Conservation (phyloP, 1,140 invertebrate species). For the Drosophila persimilis region DNA sequence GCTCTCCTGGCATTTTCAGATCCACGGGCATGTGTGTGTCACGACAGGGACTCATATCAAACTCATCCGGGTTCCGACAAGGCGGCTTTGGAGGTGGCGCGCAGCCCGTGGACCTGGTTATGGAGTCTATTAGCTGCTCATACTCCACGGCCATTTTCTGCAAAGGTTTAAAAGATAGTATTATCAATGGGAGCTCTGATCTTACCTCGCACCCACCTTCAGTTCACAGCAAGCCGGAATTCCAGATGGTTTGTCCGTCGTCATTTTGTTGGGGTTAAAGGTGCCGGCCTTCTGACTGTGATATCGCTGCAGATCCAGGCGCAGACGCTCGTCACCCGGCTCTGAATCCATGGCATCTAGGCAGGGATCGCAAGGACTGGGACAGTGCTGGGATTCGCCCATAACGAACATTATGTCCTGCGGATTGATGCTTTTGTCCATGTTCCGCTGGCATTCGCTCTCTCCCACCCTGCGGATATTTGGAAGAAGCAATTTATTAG, state of each 20-base stretch:
- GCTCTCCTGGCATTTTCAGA: conserved; percentile 1
- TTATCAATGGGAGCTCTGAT: neutral
- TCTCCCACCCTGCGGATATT: conserved; percentile 7
- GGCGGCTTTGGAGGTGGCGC: conserved; percentile 10
- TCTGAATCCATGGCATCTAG: conserved; percentile 8
- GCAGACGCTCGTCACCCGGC: conserved; percentile 34
- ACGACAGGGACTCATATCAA: conserved; percentile 23
- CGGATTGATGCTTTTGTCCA: conserved; percentile 58
- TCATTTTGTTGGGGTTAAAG: conserved; percentile 7
- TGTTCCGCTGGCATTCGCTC: neutral
- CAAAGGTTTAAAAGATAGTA: no score
- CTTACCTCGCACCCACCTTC: conserved; percentile 28
- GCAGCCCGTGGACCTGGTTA: conserved; percentile 21
- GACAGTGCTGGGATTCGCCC: conserved; percentile 47
- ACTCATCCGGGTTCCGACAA: conserved; percentile 22
- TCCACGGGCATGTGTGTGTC: conserved; percentile 2
- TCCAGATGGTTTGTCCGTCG: conserved; percentile 7
- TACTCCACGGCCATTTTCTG: conserved; percentile 64
- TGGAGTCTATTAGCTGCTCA: conserved; percentile 41
- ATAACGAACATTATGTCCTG: conserved; percentile 56
- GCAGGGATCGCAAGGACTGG: conserved; percentile 38
- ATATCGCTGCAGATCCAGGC: conserved; percentile 49
- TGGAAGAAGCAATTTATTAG: neutral
- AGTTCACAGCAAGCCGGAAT: conserved; percentile 48
- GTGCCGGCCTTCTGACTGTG: conserved; percentile 13